Evolutionary conservation across 2,797 vertebrate genomes (phyloP).

Genomic region (Gadopsis bispinosus): DNA sequence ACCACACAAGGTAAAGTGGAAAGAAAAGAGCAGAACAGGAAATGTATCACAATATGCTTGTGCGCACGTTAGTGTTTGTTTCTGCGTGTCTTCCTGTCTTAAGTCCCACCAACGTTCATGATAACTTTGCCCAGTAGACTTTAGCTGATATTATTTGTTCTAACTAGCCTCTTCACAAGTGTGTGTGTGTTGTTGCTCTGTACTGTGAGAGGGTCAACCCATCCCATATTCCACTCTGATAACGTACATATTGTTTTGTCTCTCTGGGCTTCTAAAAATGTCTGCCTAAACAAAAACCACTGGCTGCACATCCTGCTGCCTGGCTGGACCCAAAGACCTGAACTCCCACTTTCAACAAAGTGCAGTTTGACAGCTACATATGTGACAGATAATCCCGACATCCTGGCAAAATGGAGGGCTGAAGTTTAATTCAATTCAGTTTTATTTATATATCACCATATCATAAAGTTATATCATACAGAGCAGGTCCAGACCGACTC

Average conservation of each 20-base stretch:
- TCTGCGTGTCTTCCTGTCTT: conserved; percentile 52
- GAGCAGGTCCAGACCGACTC: too few species aligned
- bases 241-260: conserved; percentile 83
- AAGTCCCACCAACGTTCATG: conserved; percentile 1
- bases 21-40: conserved; percentile 88
- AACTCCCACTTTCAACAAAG: conserved; percentile 14
- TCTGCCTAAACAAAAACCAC: conserved; percentile 75
- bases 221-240: conserved; percentile 64
- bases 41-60: conserved; percentile 85
- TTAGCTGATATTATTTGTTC: neutral
- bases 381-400: neutral
- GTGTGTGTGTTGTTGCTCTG: conserved; percentile 49
- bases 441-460: too few species aligned
- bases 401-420: neutral
- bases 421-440: neutral
- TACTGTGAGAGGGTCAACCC: conserved; percentile 52
- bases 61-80: conserved; percentile 56
- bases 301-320: conserved; percentile 76
- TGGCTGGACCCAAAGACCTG: conserved; percentile 55
- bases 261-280: conserved; percentile 75
- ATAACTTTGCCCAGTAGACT: neutral
- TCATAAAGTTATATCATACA: too few species aligned
- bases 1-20: conserved; percentile 84
- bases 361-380: neutral
- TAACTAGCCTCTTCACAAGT: neutral